Evolutionary conservation across 2,797 vertebrate genomes (phyloP), one percentile per base, ranked within the genome.

Genomic region (Oreochromis grahami): DNA sequence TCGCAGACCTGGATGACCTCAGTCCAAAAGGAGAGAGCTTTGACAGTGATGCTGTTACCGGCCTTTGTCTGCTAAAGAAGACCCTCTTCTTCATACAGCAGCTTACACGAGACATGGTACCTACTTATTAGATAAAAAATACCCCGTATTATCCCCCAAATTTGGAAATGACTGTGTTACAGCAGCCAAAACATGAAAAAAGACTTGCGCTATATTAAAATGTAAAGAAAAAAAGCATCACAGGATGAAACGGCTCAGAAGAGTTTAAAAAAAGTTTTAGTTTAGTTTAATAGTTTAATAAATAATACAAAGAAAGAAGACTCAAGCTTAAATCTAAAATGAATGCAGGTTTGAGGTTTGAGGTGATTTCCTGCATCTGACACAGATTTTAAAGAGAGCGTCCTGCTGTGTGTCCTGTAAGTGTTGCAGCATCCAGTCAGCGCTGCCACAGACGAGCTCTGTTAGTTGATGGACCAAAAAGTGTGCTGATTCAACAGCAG

Each of bases 1-100:
- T 97, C 5, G 96, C 91, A 15, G 96, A 96, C 24, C 92, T 96
- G 77, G 96, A 94, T 26, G 77, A 96, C 60, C 94, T 92, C 83
- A 96, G 93, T 63, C 48, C 95, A 24, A 94, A 95, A 51, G 96
- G 94, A 45, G 96, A 93, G 68, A 95, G 82, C 4, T 78, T 89
- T 0, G 80, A 93, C 24, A 90, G 90, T 0, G 94, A 96, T 13
- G 81, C 90, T 1, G 94, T 98, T 26, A 96, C 97, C 6, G 98
- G 98, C 74, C 97, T 97, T 53, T 96, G 96, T 2, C 96, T 99
- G 12, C 97, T 99, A 24, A 97, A 98, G 82, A 99, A 97, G 93
- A 99, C 98, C 0, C 96, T 99, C 19, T 97, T 97, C 90, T 99
- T 99, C 95, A 96, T 98, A 86, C 98, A 99, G 89, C 98, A 99